Base-by-base conservation (phyloP, 2,888 invertebrate species). In the Orthosia cruda region DNA sequence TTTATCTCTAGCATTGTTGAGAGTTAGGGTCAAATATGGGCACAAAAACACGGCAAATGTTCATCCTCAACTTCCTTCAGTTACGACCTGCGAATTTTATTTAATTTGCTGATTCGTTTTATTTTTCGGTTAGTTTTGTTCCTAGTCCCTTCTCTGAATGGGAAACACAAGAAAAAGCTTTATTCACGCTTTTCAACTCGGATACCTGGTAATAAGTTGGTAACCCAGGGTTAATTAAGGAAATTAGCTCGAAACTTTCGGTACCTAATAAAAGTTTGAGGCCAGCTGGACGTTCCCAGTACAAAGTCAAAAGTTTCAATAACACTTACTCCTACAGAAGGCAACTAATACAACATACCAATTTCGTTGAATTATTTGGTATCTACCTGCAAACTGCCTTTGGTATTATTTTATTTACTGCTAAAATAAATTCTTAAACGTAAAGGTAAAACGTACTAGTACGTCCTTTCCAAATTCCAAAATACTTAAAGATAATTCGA, bases 341-440 rank as follows among this genome's bases (percentile, higher is more conserved):
- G 5, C 45, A 69, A n/a, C 15, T 57, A 40, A 80, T 71, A 63
- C 72, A 77, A 79, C 62, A 32, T 26, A 63, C 18, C 63, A 49
- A 52, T 47, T 52, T 40, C n/a, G 26, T 62, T 62, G 45, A 61
- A 62, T 76, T 71, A 63, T 45, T 52, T 7, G 12, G 26, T 32
- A 32, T 32, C 32, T 23, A 57, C n/a, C 49, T 57, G 18, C 2
- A 18, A 50, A 45, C 50, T 23, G 47, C n/a, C 15, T 12, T 62
- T 23, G n/a, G n/a, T 26, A 4, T n/a, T 49, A 47, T 55, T 55
- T 57, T 72, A 57, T 76, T 62, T 20, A 40, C 18, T 20, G 11
- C 13, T 55, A 26, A 62, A 70, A 70, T 62, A 61, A 69, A 75
- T 54, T 40, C 40, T 40, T 9, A 52, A 47, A 59, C 26, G 12